Conservation (phyloP, 2,113 vertebrate genomes). For the Barbus barbus region DNA sequence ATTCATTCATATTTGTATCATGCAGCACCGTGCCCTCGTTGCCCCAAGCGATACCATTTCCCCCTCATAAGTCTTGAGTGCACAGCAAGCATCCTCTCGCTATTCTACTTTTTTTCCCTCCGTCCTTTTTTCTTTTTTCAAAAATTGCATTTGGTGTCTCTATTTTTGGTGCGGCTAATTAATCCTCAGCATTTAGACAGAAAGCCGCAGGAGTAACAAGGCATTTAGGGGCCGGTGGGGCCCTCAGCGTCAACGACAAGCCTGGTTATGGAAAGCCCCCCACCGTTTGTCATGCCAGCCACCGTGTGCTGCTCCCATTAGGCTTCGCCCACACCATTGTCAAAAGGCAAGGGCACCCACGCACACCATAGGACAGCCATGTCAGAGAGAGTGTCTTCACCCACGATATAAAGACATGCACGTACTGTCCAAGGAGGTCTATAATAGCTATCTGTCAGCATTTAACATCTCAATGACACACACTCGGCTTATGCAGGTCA, state of each 20-base stretch:
- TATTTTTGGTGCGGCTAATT: conserved; percentile 61
- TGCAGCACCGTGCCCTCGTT: not conserved
- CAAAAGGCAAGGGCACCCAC: conserved; percentile 19
- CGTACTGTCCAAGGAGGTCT: not conserved
- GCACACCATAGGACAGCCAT: conserved; percentile 16
- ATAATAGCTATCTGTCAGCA: not conserved
- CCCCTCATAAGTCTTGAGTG: conserved; percentile 20
- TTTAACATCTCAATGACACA: not conserved
- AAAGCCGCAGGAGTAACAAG: conserved; percentile 49
- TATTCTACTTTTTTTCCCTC: conserved; percentile 16
- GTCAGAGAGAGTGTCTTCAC: conserved; percentile 4
- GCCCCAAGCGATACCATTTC: conserved; percentile 2
- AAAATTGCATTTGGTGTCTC: conserved; percentile 48
- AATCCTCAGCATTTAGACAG: conserved; percentile 52
- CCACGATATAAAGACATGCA: not conserved
- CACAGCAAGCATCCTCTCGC: conserved; percentile 4
- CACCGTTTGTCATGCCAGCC: conserved; percentile 39
- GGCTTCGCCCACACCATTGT: conserved; percentile 8
- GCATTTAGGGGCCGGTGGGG: conserved; percentile 41
- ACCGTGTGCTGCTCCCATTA: conserved; percentile 34
- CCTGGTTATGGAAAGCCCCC: conserved; percentile 45
- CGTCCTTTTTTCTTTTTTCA: conserved; percentile 14
- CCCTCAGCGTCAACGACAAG: conserved; percentile 18
- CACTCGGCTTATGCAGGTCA: not conserved
- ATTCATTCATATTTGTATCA: conserved; percentile 38